A percentile compares a stretch with the other conserved stretches of the same genome.
Evolutionary conservation across 2,888 invertebrate genomes (phyloP).

Genomic region (Poecilus cupreus): DNA sequence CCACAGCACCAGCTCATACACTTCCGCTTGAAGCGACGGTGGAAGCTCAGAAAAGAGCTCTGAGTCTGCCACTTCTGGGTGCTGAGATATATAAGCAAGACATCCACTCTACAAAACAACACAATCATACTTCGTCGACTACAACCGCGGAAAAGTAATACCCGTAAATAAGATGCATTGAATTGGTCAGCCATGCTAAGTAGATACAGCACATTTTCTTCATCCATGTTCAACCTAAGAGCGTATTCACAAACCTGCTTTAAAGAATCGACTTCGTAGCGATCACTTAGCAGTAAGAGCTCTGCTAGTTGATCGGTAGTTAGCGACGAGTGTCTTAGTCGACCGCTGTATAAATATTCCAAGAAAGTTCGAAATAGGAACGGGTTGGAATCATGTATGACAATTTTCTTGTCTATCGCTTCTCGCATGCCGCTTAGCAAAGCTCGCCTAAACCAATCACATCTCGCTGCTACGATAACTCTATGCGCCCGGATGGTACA

Average conservation of each 20-base stretch:
- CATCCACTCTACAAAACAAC: constrained; percentile 76
- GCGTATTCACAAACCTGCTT: constrained; percentile 80
- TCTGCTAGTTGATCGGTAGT: constrained; percentile 78
- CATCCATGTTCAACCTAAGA: constrained; percentile 77
- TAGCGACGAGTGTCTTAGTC: constrained; percentile 72
- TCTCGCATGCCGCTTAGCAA: constrained; percentile 83
- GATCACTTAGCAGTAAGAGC: constrained; percentile 79
- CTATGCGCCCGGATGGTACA: constrained; percentile 77
- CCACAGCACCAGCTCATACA: constrained; percentile 73
- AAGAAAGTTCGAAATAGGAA: constrained; percentile 78
- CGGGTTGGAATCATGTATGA: constrained; percentile 80
- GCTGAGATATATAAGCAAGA: constrained; percentile 74
- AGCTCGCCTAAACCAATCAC: constrained; percentile 82
- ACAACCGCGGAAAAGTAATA: too few relatives aligned
- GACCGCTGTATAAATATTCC: constrained; percentile 79
- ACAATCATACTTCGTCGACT: too few relatives aligned
- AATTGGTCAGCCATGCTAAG: constrained; percentile 81
- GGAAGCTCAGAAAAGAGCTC: constrained; percentile 77
- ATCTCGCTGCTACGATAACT: constrained; percentile 80
- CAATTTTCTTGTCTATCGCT: constrained; percentile 81
- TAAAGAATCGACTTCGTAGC: constrained; percentile 78
- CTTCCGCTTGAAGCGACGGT: constrained; percentile 76
- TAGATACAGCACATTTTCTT: constrained; percentile 77
- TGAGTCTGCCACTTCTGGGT: constrained; percentile 74
- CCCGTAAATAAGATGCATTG: constrained; percentile 76